Evolutionary conservation across 2,888 invertebrate genomes (phyloP).

Genomic region (Nemotelus nigrinus): DNA sequence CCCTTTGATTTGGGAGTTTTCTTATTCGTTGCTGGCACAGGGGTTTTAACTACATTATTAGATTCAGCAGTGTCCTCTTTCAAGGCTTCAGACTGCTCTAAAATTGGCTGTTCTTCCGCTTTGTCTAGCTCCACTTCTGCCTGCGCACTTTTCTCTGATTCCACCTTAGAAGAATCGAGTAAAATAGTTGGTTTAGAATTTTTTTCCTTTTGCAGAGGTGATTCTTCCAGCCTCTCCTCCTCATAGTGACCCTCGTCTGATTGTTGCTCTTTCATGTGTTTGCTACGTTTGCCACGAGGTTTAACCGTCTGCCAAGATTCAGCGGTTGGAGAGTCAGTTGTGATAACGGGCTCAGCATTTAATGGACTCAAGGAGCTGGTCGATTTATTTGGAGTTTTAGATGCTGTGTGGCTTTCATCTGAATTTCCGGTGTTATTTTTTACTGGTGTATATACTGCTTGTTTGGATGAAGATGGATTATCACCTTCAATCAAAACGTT

Average conservation of each 20-base stretch:
- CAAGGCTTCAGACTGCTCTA: too few relatives aligned
- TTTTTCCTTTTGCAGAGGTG: not conserved
- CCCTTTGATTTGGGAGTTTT: slow-evolving; percentile 37
- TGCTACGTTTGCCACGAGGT: slow-evolving; percentile 47
- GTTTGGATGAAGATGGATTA: not conserved
- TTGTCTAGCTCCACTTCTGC: not conserved
- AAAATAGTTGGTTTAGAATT: not conserved
- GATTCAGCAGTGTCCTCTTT: not conserved
- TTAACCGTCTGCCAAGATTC: slow-evolving; percentile 50
- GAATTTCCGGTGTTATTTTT: not conserved
- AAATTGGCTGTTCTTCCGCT: not conserved
- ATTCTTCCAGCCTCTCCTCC: not conserved
- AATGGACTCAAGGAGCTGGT: not conserved
- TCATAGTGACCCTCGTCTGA: not conserved
- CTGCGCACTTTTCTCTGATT: not conserved
- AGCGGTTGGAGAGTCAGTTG: not conserved
- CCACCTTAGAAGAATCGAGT: not conserved
- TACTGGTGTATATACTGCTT: not conserved
- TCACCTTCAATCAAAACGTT: too few relatives aligned
- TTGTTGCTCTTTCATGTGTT: slow-evolving; percentile 28
- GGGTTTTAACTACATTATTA: not conserved
- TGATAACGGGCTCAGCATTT: not conserved
- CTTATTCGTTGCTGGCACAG: slow-evolving; percentile 2
- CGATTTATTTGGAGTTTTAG: not conserved
- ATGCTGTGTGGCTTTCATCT: not conserved